Evolutionary conservation across 2,888 invertebrate genomes (phyloP), one percentile per base, ranked within the genome.

Genomic region (Amorpha juglandis): DNA sequence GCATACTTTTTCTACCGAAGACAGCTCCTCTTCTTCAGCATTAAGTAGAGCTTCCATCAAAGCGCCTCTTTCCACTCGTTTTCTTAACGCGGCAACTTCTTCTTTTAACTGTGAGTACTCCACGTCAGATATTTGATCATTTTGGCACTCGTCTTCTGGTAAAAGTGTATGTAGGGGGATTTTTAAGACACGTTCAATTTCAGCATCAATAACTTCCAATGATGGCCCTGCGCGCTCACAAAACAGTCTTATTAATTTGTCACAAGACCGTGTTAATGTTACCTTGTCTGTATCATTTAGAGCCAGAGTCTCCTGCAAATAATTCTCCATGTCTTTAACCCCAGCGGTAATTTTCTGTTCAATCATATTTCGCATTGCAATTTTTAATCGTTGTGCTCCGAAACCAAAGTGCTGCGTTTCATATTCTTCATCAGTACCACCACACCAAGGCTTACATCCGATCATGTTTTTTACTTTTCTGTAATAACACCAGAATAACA

Each of bases 351-450:
- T 88, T 82, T 92, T 92, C 67, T 91, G 86, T 74, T 92, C 89
- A 1, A 92, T 83, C 90, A 94, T 90, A 82, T 90, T 85, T 16
- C 92, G 84, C 38, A 93, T 81, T 3, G 93, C 84, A 62, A 92
- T 90, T 87, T 92, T 89, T 0, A 94, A 76, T 12, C 90, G 82
- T 76, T 92, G 92, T 6, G 90, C 78, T 21, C 93, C 93, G 70
- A 93, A 94, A 63, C 93, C 92, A 64, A 92, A 93, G 71, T 89
- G 90, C 72, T 94, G 92, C 0, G 92, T 92, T 76, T 92, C 91
- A 70, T 93, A 93, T 81, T 94, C 93, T 81, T 94, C 93, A 2
- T 90, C 86, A 16, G 84, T 84, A 12, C 92, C 93, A 55, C 93
- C 93, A 33, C 70, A 77, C 92, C 92, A 93, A 8, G 81, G 78